Base-by-base conservation (phyloP, 2,888 invertebrate species). In the Scaptomyza reducta region DNA sequence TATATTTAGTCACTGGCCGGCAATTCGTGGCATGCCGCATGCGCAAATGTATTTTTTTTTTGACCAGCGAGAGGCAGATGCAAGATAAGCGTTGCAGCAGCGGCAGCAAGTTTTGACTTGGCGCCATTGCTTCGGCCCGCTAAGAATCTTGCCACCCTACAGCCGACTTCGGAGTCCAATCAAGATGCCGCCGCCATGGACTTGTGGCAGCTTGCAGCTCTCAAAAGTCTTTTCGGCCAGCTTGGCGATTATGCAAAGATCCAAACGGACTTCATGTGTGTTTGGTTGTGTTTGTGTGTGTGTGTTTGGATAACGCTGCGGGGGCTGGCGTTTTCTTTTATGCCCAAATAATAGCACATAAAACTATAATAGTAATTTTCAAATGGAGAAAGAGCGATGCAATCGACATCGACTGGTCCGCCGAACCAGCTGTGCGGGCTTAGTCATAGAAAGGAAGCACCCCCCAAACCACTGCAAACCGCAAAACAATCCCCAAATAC, bases 341-440 rank as follows among this genome's bases (percentile, higher is more conserved):
- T 82, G 78, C 76, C 82, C 85, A 84, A 84, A 84, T 84, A 84
- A 84, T 84, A 82, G 84, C 87, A 85, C 84, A 87, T 84, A 84
- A 87, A 84, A 84, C 85, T 84, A 87, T 84, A 87, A 84, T 87
- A 85, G 82, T 87, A 85, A 86, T 82, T 82, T 82, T 80, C 82
- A 82, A 82, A 83, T 70, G 80, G 86, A 82, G 82, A 82, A 82
- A 82, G 82, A 82, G 82, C 67, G 82, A 82, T 82, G 82, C 82
- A 86, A 82, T 82, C 82, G 80, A 69, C 50, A 40, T 27, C 35
- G 46, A 42, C 47, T 55, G 35, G 42, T 50, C 65, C 62, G 59
- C 56, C 70, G 54, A 54, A 73, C 80, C 83, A 82, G 82, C 86
- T 86, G 82, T 75, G 80, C 83, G 80, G 78, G 76, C 80, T 82